phyloP scores from a whole-genome alignment of 2,797 vertebrate species.

The Anguilla marmorata region DNA sequence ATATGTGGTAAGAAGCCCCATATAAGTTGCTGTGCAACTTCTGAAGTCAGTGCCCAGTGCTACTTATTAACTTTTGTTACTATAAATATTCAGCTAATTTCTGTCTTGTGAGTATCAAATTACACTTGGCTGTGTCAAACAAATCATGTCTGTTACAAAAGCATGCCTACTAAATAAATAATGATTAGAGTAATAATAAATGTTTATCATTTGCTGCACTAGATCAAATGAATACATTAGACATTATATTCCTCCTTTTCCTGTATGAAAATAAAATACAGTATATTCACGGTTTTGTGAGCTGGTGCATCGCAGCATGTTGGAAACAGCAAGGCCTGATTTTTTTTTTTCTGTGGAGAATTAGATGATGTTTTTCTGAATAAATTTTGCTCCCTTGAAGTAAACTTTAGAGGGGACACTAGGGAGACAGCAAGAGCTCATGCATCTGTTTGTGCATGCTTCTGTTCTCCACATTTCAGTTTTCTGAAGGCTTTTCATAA shows the following conservation, averaged over 20 bases:
- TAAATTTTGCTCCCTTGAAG: slow-evolving; percentile 11
- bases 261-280: neutral
- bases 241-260: neutral
- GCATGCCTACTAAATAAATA: neutral
- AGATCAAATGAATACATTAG: neutral
- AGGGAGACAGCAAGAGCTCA: neutral
- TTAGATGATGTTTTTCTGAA: slow-evolving; percentile 5
- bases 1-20: slow-evolving; percentile 82
- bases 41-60: neutral
- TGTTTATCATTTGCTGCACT: neutral
- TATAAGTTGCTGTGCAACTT: neutral
- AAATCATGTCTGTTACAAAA: neutral
- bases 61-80: neutral
- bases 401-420: slow-evolving; percentile 1
- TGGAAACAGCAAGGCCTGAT: slow-evolving; percentile 9
- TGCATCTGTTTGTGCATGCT: slow-evolving; percentile 17
- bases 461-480: neutral
- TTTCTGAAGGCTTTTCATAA: slow-evolving; percentile 4
- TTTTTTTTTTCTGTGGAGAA: slow-evolving; percentile 12
- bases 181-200: neutral
- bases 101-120: slow-evolving; percentile 8
- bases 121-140: neutral
- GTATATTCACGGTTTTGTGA: neutral
- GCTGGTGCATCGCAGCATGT: neutral
- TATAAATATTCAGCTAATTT: neutral